phyloP scores from a whole-genome alignment of 2,888 invertebrate genomes.

The Lepidonotus clava region DNA sequence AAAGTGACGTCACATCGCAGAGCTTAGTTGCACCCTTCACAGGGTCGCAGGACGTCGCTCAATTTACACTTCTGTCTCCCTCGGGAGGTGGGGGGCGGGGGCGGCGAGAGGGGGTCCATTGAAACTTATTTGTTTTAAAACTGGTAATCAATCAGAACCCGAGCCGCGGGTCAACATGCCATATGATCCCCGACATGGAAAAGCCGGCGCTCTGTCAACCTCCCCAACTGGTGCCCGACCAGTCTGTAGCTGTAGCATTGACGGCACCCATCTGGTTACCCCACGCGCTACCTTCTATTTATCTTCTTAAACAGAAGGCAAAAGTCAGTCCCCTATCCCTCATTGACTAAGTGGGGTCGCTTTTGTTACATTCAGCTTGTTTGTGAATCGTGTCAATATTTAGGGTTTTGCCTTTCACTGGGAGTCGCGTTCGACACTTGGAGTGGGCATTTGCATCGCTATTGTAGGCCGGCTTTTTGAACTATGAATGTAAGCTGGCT shows the following conservation, averaged over 20 bases:
- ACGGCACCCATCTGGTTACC: slow-evolving; percentile 40
- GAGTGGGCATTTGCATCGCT: not conserved
- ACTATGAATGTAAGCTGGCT: slow-evolving; percentile 7
- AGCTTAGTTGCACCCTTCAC: too few relatives aligned
- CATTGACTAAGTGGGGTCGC: slow-evolving; percentile 13
- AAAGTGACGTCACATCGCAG: too few relatives aligned
- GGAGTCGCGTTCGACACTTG: not conserved
- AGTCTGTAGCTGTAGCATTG: not conserved
- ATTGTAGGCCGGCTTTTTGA: slow-evolving; percentile 34
- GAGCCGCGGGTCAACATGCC: slow-evolving; percentile 24
- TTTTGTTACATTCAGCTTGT: slow-evolving; percentile 38
- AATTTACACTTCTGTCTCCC: too few relatives aligned
- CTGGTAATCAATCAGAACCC: slow-evolving; percentile 43
- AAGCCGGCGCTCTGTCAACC: slow-evolving; percentile 20
- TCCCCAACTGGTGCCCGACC: slow-evolving; percentile 30
- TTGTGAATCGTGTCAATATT: slow-evolving; percentile 16
- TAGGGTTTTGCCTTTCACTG: slow-evolving; percentile 7
- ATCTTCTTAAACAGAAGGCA: not conserved
- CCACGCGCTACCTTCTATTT: not conserved
- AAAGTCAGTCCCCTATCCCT: not conserved
- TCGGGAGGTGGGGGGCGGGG: not conserved
- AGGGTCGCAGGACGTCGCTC: too few relatives aligned
- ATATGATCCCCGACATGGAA: not conserved
- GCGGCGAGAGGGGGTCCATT: not conserved
- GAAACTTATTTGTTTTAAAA: slow-evolving; percentile 19